Percentiles rank a stretch among this genome's conserved stretches.
phyloP scores from a whole-genome alignment of 2,888 invertebrate species.

The Lycaena phlaeas region DNA sequence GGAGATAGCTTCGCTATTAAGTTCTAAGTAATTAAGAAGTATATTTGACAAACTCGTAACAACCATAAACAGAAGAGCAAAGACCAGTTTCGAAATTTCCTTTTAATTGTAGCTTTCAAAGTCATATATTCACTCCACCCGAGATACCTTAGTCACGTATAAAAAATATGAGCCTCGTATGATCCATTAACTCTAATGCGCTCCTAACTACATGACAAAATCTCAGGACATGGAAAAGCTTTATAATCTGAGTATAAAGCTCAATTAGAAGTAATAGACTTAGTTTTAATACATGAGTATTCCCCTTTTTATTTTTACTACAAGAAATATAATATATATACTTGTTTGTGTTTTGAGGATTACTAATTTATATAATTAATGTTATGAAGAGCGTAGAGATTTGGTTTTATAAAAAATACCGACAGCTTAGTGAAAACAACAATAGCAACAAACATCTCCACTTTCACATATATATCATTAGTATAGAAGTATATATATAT shows the following conservation, averaged over 20 bases:
- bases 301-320: too few species aligned
- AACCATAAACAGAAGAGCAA: not conserved
- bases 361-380: too few species aligned
- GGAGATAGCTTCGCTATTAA: constrained; percentile 50
- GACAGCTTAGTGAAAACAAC: too few species aligned
- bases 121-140: not conserved
- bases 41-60: not conserved
- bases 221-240: constrained; percentile 56
- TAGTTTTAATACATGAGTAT: too few species aligned
- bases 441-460: too few species aligned
- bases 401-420: too few species aligned
- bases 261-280: not conserved
- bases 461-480: too few species aligned
- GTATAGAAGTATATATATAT: too few species aligned
- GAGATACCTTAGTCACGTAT: constrained; percentile 4
- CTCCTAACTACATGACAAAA: constrained; percentile 56
- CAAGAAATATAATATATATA: too few species aligned
- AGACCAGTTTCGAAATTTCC: not conserved
- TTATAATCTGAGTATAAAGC: constrained; percentile 38
- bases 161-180: constrained; percentile 12
- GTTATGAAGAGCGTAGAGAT: too few species aligned
- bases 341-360: too few species aligned
- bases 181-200: constrained; percentile 57
- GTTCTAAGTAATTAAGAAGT: constrained; percentile 22
- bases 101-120: not conserved